These are phyloP conservation scores for Zaprionus capensis DNA, from an alignment of 1,140 invertebrate genomes.

Conservation along the genomic window DNA sequence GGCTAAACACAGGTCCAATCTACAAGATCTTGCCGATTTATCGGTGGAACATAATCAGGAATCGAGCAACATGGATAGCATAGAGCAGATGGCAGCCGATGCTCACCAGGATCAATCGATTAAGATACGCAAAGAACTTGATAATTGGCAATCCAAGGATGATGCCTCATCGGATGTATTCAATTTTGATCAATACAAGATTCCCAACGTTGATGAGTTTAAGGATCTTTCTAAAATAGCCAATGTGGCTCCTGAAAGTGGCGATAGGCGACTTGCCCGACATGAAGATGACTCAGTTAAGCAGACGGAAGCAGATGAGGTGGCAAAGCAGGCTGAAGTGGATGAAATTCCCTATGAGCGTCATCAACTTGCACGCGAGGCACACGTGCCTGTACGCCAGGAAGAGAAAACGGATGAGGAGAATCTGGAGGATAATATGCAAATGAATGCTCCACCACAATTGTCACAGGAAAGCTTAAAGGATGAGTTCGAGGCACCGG, in stretches of 20 bases:
- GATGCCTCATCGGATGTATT: conserved; percentile 6
- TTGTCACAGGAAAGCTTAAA: background rate
- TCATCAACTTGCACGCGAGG: conserved; percentile 22
- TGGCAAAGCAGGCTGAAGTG: conserved; percentile 6
- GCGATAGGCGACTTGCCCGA: background rate
- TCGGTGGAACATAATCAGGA: background rate
- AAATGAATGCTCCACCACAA: conserved; percentile 12
- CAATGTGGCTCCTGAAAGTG: conserved; percentile 9
- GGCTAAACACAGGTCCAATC: conserved; percentile 6
- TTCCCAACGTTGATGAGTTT: conserved; percentile 11
- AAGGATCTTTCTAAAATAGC: conserved; percentile 21
- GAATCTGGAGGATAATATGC: conserved; percentile 8
- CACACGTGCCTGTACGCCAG: background rate
- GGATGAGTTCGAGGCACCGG: conserved; percentile 19
- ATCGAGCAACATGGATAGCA: conserved; percentile 12
- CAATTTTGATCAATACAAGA: conserved; percentile 21
- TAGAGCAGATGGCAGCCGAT: conserved; percentile 28
- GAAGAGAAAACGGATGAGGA: conserved; percentile 6
- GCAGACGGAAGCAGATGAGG: background rate
- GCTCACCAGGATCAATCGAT: conserved; percentile 16
- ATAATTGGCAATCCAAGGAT: conserved; percentile 29
- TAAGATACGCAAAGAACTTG: conserved; percentile 20
- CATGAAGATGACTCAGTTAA: background rate
- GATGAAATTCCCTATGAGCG: conserved; percentile 30
- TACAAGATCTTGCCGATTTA: conserved; percentile 21